Conservation (phyloP, 2,888 invertebrate species). For the Andricus curvator region DNA sequence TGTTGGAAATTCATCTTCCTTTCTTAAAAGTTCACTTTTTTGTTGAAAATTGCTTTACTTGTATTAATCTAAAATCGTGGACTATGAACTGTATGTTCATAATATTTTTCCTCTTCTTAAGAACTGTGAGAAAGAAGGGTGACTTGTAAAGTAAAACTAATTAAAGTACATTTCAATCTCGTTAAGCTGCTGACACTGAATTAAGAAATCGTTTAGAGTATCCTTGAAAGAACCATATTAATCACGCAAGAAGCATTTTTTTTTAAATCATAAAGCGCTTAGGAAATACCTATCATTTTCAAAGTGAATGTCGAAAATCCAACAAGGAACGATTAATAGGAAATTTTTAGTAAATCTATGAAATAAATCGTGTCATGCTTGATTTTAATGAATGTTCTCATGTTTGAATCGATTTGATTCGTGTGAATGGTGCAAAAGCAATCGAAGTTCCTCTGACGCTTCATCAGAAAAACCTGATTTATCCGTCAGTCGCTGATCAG, state of each 20-base stretch:
- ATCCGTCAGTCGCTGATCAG: conserved; percentile 36
- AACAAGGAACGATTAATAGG: neutral
- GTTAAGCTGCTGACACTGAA: neutral
- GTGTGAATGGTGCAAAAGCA: conserved; percentile 28
- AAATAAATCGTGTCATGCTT: neutral
- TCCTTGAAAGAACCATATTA: neutral
- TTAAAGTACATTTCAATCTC: neutral
- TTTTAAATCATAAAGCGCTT: neutral
- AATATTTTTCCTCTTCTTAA: neutral
- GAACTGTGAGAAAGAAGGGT: neutral
- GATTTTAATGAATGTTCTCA: neutral
- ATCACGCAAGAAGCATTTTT: neutral
- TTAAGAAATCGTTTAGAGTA: neutral
- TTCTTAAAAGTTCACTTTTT: too few species aligned
- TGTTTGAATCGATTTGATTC: conserved; percentile 18
- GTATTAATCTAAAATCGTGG: neutral
- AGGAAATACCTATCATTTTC: neutral
- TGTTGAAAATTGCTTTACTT: too few species aligned
- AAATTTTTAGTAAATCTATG: neutral
- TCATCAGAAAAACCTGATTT: conserved; percentile 37
- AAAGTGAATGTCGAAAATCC: neutral
- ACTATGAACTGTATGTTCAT: neutral
- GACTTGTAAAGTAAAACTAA: neutral
- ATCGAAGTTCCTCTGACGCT: conserved; percentile 5
- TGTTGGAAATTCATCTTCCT: too few species aligned